Evolutionary conservation across 2,888 invertebrate genomes (phyloP), one percentile per base, ranked within the genome.

Genomic region (Anodontia alba): DNA sequence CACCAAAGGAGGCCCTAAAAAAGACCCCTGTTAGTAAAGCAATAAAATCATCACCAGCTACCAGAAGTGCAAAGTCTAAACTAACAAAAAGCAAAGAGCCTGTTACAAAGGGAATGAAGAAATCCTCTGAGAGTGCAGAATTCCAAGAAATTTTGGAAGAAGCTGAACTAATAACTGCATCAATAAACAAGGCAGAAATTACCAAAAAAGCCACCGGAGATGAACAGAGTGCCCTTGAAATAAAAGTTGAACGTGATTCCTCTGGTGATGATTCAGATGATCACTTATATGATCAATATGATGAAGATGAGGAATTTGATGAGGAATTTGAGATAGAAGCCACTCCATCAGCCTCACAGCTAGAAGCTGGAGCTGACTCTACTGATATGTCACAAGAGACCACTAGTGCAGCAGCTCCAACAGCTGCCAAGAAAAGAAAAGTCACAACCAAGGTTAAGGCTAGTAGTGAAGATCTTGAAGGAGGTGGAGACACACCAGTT

Each of bases 351-450:
- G 7, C 23, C 20, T 1, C 29, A 7, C 26, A 57, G 29, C 29
- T 29, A 10, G 57, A 29, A 31, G 12, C 38, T 38, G 38, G 38
- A 38, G 57, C 23, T 8, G 57, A 57, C n/a, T 33, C 33, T 10
- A 62, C 62, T 33, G 62, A 62, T 33, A 62, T 62, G 31, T 62
- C 62, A 62, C 62, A 62, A 20, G 54, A 54, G 54, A 54, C 54
- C 5, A 7, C 23, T 20, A 26, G 20, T 8, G 15, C 7, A 8
- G 1, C 31, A 33, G 33, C 62, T 17, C 62, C 62, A 10, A 62
- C 17, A 17, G 29, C 62, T 17, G 33, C 33, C 3, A 62, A 62
- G 62, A 62, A 33, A 33, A 31, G 62, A 33, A 62, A 62, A 20
- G 33, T 62, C 10, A 8, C 62, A 3, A 33, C 5, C 3, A 62